Base-by-base conservation (phyloP, 2,113 vertebrate genomes). In the Neofelis nebulosa region DNA sequence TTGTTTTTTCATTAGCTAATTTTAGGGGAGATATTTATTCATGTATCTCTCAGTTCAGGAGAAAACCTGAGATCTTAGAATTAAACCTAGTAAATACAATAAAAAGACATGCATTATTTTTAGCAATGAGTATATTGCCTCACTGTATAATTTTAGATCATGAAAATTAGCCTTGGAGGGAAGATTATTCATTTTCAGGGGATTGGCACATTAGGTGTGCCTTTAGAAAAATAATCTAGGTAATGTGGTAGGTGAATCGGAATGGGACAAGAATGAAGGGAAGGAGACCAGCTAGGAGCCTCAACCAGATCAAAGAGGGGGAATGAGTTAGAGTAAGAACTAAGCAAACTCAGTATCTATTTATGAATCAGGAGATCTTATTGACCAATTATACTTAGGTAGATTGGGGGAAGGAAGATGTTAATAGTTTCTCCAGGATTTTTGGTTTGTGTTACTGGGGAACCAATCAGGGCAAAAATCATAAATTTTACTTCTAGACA, bases 21-120 rank as follows among this genome's bases (percentile, higher is more conserved):
- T 91, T 97, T 94, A 95, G 19, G 48, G 16, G n/a, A 55, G n/a
- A 55, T 92, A 65, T 95, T 78, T 96, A 27, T 83, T 15, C 83
- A 41, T 91, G 0, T 31, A 73, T 82, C 61, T n/a, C 14, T 57
- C 79, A 89, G 25, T 79, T 79, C 27, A 83, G 52, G 66, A 73
- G 50, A 73, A 45, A 86, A 50, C 7, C 36, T 73, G n/a, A 92
- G 36, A 66, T 85, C 16, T 86, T 65, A 73, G 41, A 93, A 90
- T 82, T 82, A 87, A 92, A 15, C 6, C 25, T 83, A 89, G 6
- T 69, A 41, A 85, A 25, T 79, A 6, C 33, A 45, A 79, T 66
- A 33, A 84, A 91, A 91, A 55, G 68, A 57, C 4, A 18, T 7
- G 3, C 13, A 27, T 65, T 90, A 41, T 82, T 93, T 94, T 90